Evolutionary conservation across 2,888 invertebrate genomes (phyloP), one percentile per base, ranked within the genome.

Genomic region (Heliothis peltigera): DNA sequence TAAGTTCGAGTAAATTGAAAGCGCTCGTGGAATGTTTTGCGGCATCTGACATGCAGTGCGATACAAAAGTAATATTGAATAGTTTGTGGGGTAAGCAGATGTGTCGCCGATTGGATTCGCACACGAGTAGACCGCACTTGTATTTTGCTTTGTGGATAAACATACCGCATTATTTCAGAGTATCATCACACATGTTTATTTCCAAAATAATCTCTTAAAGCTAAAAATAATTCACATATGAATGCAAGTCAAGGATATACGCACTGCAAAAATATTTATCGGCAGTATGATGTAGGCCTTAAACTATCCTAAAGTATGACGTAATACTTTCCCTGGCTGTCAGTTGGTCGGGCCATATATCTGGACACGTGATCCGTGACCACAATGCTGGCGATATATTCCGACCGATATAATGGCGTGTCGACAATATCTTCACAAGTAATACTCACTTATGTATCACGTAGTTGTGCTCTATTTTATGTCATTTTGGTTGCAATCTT

Each of bases 1-100:
- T 65, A 60, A 75, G 61, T 70, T 65, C 59, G 49, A 60, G 59
- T 53, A 71, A 77, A 80, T 80, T 71, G 80, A 77, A 80, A 69
- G 47, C 69, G 64, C 61, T 53, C 32, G 25, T 42, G 82, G 74
- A 79, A 79, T 76, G 62, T 64, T 55, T 65, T 32, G 47, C 49
- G 60, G 48, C 17, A 49, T 42, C 70, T 44, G 43, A 46, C 52
- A 47, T 56, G 46, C 51, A 64, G 44, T 49, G 19, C 43, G 17
- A 35, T 35, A 35, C 28, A 35, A 59, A 52, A 57, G 44, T 62
- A 54, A 54, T 62, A 57, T 62, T 57, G 42, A 39, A n/a, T 19
- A 39, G 43, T 49, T 49, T 35, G 35, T 4, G 48, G 46, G 48
- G 46, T 49, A 6, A 22, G 49, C 35, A 42, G 43, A 48, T 44